phyloP scores from a whole-genome alignment of 37 sponge, comb jelly and placozoan species.

The Geodia barretti region DNA sequence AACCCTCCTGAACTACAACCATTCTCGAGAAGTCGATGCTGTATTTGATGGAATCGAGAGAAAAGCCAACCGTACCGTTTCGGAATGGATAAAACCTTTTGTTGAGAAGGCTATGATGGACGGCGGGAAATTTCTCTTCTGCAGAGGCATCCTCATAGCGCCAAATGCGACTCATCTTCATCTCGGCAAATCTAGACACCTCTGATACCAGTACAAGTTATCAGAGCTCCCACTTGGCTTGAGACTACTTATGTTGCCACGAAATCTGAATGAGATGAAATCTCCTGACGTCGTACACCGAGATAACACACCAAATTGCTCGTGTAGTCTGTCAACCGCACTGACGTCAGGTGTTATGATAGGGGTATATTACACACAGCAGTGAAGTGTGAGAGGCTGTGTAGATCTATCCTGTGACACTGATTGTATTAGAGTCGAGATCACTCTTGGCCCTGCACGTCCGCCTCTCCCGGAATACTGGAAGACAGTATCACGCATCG shows the following conservation, averaged over 20 bases:
- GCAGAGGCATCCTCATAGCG: background rate
- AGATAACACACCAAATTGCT: background rate
- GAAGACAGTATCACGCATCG: too few relatives aligned
- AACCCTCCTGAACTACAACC: background rate
- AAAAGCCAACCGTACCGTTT: background rate
- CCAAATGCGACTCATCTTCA: background rate
- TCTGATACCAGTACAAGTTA: background rate
- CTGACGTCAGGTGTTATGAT: background rate
- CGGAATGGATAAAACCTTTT: background rate
- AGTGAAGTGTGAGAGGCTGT: slow-evolving; percentile 3
- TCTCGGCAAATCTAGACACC: background rate
- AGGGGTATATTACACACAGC: background rate
- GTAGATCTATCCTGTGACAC: background rate
- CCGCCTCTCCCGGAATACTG: too few relatives aligned
- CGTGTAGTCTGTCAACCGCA: background rate
- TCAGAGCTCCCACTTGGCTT: background rate
- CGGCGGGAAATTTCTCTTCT: background rate
- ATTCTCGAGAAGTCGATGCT: background rate
- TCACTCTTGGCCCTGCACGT: background rate
- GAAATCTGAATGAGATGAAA: background rate
- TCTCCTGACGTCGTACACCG: background rate
- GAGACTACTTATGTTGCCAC: background rate
- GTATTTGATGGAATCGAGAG: background rate
- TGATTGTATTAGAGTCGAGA: background rate
- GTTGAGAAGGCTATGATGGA: background rate